These are phyloP conservation scores for Drosophila recens DNA, from an alignment of 2,888 invertebrate species.

Conservation along the genomic window DNA sequence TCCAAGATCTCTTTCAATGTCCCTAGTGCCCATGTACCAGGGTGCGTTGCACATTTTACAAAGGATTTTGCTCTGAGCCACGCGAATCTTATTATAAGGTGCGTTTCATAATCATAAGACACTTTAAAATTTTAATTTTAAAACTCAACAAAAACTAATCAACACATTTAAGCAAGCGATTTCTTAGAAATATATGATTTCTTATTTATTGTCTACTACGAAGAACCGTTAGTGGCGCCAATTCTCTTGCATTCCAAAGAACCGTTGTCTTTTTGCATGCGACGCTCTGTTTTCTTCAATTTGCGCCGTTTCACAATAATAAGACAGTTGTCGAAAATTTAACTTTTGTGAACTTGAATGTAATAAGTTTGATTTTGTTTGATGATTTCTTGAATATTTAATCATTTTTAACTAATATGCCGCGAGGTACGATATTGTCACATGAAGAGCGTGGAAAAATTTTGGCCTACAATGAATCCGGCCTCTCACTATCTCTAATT, in stretches of 20 bases:
- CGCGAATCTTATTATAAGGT: too few species aligned
- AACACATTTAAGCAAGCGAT: too few species aligned
- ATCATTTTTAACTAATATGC: slow-evolving; percentile 7
- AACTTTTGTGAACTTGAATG: neutral
- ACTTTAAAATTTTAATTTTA: too few species aligned
- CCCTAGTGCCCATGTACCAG: too few species aligned
- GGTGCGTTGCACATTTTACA: too few species aligned
- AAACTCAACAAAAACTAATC: too few species aligned
- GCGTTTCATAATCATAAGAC: too few species aligned
- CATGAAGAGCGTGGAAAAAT: slow-evolving; percentile 8
- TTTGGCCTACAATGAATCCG: neutral
- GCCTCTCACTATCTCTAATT: neutral
- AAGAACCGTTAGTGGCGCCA: slow-evolving; percentile 6
- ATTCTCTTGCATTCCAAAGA: neutral
- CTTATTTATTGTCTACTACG: neutral
- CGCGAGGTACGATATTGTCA: slow-evolving; percentile 6
- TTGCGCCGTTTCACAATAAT: slow-evolving; percentile 6
- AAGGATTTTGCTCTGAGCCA: too few species aligned
- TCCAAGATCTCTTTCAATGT: too few species aligned
- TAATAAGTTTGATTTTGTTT: neutral
- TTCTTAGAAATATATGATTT: too few species aligned
- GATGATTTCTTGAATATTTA: slow-evolving; percentile 7
- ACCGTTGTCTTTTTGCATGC: slow-evolving; percentile 4
- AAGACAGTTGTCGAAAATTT: slow-evolving; percentile 4
- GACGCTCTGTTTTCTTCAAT: neutral